A percentile compares a stretch with the other conserved stretches of the same genome.
Conservation (phyloP, 1,140 invertebrate species). For the Heliconius hewitsoni region DNA sequence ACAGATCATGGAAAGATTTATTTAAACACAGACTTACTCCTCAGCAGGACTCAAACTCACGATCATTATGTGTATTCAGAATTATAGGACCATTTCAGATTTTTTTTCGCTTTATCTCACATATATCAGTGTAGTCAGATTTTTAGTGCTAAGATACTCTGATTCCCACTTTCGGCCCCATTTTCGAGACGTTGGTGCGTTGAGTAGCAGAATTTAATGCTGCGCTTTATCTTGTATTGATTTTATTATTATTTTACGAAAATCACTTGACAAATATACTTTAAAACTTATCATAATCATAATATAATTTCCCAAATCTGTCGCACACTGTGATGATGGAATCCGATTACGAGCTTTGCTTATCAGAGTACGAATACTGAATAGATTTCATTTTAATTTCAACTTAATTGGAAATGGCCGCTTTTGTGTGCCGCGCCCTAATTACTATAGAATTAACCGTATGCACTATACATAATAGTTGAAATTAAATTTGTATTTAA, state of each 20-base stretch:
- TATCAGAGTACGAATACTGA: constrained; percentile 10
- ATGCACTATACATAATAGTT: constrained; percentile 9
- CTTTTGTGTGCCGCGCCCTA: constrained; percentile 9
- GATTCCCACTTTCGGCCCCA: too few relatives aligned
- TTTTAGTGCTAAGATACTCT: too few relatives aligned
- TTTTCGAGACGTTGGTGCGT: too few relatives aligned
- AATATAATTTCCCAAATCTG: neutral
- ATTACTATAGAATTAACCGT: constrained; percentile 10
- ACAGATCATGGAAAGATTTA: too few relatives aligned
- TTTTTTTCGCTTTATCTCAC: too few relatives aligned
- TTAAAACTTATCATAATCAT: neutral
- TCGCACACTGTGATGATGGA: neutral
- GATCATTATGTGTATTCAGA: too few relatives aligned
- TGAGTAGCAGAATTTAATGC: neutral
- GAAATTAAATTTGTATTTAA: constrained; percentile 6
- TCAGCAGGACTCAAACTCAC: too few relatives aligned
- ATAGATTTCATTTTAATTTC: constrained; percentile 11
- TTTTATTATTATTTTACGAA: neutral
- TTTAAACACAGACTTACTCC: too few relatives aligned
- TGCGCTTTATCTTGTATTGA: too few relatives aligned
- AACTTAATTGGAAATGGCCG: constrained; percentile 13
- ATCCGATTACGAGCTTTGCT: constrained; percentile 4
- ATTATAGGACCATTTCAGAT: too few relatives aligned
- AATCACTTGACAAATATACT: neutral
- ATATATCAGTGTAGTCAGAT: too few relatives aligned